Evolutionary conservation across 2,888 invertebrate genomes (phyloP), one percentile per base, ranked within the genome.

Genomic region (Eupeodes luniger): DNA sequence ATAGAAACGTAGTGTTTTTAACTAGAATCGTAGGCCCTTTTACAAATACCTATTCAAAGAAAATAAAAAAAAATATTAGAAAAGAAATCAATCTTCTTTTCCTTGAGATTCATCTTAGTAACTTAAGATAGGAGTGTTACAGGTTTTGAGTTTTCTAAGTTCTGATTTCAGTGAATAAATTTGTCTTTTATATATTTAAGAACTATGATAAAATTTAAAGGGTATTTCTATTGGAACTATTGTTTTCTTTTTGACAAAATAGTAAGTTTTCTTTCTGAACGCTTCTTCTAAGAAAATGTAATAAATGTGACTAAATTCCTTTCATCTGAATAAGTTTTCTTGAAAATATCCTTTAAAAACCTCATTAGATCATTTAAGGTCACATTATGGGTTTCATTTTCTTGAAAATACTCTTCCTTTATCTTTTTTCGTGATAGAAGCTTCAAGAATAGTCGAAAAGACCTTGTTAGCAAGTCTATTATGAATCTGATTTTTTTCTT

Each of bases 291-390:
- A 27, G 27, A 27, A 27, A 27, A 27, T 27, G 27, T 27, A 27
- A 2, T 27, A 27, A 27, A 27, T 27, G 27, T 27, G 27, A 27
- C 27, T 27, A 3, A 27, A 27, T 2, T 27, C 27, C 3, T 27
- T 3, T 27, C 27, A 27, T 27, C 27, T 27, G 44, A 19, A 64
- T 64, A 64, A 64, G 19, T 64, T 44, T 7, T 16, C 19, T 2
- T 2, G 19, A 47, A 44, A 27, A 27, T 10, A 10, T 40, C 62
- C 16, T 40, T 40, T 10, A 62, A 5, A 7, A 19, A 44, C 12
- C 44, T 44, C 64, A 64, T 64, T 64, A 19, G 40, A 47, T 44
- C 64, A 44, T 64, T 12, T 64, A 12, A 44, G 11, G 44, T 2
- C 44, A 44, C 19, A 64, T 44, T 44, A 27, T 27, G 27, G 27